These are phyloP conservation scores for Calonectris borealis DNA, from an alignment of 2,113 vertebrate genomes.

Conservation along the genomic window DNA sequence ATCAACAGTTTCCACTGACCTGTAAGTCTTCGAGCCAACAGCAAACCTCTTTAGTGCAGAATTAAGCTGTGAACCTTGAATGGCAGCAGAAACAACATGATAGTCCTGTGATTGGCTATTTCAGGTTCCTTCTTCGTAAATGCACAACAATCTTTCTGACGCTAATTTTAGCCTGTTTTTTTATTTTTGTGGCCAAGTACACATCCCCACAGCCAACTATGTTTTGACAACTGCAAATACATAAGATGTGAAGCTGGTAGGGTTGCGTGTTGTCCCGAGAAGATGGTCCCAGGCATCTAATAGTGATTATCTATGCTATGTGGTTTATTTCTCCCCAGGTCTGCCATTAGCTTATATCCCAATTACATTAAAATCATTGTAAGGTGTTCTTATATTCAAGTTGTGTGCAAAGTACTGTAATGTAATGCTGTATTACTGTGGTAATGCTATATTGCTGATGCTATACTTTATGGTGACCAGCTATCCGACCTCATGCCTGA, in stretches of 20 bases:
- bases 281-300: not conserved
- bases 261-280: not conserved
- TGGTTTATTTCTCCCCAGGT: not conserved
- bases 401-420: not conserved
- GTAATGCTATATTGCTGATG: not conserved
- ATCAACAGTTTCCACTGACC: conserved; percentile 65
- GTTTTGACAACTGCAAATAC: not conserved
- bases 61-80: conserved; percentile 17
- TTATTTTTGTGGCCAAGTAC: not conserved
- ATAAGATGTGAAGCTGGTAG: not conserved
- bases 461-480: not conserved
- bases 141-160: not conserved
- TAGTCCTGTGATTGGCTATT: not conserved
- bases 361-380: not conserved
- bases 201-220: not conserved
- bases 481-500: not conserved
- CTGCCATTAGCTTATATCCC: not conserved
- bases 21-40: conserved; percentile 11
- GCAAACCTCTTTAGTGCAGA: not conserved
- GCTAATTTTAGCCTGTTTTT: not conserved
- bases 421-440: no score
- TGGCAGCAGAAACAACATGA: not conserved
- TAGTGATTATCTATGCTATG: not conserved
- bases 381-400: not conserved
- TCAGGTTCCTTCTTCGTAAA: conserved; percentile 26